Conservation (phyloP, 2,113 vertebrate species). For the Odocoileus virginianus region DNA sequence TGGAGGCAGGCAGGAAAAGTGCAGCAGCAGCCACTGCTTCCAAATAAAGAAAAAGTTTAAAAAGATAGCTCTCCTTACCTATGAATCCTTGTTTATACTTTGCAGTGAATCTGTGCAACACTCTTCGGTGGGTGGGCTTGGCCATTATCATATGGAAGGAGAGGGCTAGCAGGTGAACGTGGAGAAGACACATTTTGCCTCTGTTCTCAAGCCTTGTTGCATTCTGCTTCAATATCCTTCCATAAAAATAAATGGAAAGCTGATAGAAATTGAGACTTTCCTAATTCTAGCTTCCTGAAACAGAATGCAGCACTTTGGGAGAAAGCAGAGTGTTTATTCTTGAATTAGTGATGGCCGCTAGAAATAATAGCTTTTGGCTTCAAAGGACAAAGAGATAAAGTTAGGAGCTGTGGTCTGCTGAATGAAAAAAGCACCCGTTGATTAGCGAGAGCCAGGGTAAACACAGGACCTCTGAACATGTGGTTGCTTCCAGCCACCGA, state of each 20-base stretch:
- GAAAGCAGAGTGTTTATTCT: background rate
- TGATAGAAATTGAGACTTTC: background rate
- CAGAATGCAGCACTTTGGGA: background rate
- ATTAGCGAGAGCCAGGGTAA: background rate
- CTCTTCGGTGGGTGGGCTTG: background rate
- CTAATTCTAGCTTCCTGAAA: background rate
- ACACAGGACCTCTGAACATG: background rate
- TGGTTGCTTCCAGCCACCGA: background rate
- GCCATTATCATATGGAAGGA: background rate
- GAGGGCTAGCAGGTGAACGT: accelerated
- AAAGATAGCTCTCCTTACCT: background rate
- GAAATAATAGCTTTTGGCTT: background rate
- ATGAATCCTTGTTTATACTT: accelerated
- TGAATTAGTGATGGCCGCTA: background rate
- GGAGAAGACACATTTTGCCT: background rate
- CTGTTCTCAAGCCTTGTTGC: background rate
- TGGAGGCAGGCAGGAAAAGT: background rate
- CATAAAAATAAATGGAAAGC: background rate
- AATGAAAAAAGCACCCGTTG: background rate
- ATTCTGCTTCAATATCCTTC: background rate
- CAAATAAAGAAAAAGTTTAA: background rate
- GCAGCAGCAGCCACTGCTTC: accelerated
- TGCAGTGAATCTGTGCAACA: background rate
- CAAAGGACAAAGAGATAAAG: background rate
- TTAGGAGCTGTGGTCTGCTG: background rate